Conservation (phyloP, 2,888 invertebrate species). For the Agonopterix heracliana region DNA sequence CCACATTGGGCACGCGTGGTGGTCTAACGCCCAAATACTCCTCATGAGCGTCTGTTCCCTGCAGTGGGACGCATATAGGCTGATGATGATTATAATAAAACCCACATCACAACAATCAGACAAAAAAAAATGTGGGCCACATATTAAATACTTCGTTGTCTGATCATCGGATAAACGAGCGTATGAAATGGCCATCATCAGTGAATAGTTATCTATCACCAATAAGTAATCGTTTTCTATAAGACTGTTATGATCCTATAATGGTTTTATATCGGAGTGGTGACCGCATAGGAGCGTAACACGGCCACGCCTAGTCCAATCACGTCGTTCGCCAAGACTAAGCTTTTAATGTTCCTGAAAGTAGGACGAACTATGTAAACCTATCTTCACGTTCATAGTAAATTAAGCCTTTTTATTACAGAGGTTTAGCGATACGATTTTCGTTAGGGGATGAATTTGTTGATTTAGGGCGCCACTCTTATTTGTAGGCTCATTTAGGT, state of each 20-base stretch:
- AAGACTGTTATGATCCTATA: background rate
- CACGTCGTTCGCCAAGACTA: conserved; percentile 37
- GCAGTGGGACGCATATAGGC: too few species aligned
- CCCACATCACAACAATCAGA: too few species aligned
- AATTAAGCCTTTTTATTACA: conserved; percentile 29
- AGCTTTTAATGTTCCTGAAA: conserved; percentile 59
- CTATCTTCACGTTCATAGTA: conserved; percentile 20
- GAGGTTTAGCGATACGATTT: conserved; percentile 17
- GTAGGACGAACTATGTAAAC: conserved; percentile 46
- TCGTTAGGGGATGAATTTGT: conserved; percentile 42
- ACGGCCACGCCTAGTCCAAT: conserved; percentile 62
- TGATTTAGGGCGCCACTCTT: conserved; percentile 32
- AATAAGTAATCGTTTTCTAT: conserved; percentile 21
- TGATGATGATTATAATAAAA: too few species aligned
- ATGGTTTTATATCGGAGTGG: conserved; percentile 34
- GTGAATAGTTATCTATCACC: conserved; percentile 35
- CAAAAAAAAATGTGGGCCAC: too few species aligned
- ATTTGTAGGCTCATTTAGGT: conserved; percentile 36
- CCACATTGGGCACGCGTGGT: too few species aligned
- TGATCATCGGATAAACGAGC: background rate
- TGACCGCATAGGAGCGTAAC: conserved; percentile 44
- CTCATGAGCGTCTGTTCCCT: too few species aligned
- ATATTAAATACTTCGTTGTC: background rate
- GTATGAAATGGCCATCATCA: conserved; percentile 4
- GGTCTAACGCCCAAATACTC: too few species aligned